A percentile compares a stretch with the other conserved stretches of the same genome.
phyloP scores from a whole-genome alignment of 1,140 invertebrate species.

The Tenebrio molitor region DNA sequence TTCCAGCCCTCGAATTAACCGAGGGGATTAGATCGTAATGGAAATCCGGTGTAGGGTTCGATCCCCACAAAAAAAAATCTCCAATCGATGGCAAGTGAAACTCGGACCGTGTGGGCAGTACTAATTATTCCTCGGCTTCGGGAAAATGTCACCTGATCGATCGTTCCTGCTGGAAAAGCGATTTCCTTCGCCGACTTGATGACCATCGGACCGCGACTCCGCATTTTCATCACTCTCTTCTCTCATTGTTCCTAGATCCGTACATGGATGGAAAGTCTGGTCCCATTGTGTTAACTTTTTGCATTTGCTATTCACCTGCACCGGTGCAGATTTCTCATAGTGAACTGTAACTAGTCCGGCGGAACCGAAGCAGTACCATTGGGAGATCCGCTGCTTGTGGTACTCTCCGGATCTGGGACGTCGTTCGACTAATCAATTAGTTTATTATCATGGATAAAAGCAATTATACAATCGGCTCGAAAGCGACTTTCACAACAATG shows the following conservation, averaged over 20 bases:
- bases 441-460: background rate
- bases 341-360: background rate
- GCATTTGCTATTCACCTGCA: background rate
- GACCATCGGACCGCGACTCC: too few species aligned
- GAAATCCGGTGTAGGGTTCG: too few species aligned
- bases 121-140: background rate
- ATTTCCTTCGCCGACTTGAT: too few species aligned
- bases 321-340: background rate
- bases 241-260: background rate
- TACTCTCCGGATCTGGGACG: too few species aligned
- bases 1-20: too few species aligned
- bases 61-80: too few species aligned
- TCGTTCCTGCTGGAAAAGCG: too few species aligned
- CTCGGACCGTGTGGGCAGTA: background rate
- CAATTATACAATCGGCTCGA: background rate
- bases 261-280: background rate
- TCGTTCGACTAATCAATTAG: background rate
- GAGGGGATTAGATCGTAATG: too few species aligned
- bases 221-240: too few species aligned
- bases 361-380: background rate
- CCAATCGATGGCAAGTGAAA: constrained; percentile 1
- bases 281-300: background rate
- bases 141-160: too few species aligned
- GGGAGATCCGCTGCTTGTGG: too few species aligned
- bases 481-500: background rate